Percentiles rank a stretch among this genome's conserved stretches.
These are phyloP conservation scores for Ichneumon xanthorius DNA, from an alignment of 2,888 invertebrate species.

Conservation along the genomic window DNA sequence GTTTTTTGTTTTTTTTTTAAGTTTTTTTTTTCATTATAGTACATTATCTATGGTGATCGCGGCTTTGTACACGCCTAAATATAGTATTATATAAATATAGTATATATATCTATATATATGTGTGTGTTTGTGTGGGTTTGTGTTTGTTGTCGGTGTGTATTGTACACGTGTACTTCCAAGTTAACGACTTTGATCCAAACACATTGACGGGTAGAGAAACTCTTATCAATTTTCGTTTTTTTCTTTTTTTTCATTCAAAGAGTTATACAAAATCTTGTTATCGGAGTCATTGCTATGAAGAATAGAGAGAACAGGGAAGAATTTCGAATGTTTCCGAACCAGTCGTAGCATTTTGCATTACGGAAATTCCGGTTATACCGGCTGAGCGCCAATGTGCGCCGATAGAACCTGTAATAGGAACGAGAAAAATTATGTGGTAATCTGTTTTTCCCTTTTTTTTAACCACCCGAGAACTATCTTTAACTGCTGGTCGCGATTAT, in stretches of 20 bases:
- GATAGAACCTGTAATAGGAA: conserved; percentile 25
- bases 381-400: conserved; percentile 7
- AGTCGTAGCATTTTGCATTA: conserved; percentile 33
- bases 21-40: conserved; percentile 32
- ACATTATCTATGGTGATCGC: conserved; percentile 46
- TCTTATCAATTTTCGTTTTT: background rate
- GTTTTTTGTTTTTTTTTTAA: background rate
- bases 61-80: conserved; percentile 61
- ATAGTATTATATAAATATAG: conserved; percentile 53
- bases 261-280: conserved; percentile 38
- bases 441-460: background rate
- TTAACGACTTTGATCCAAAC: conserved; percentile 25
- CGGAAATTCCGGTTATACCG: conserved; percentile 27
- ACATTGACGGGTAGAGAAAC: conserved; percentile 2
- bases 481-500: conserved; percentile 29
- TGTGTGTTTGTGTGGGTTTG: conserved; percentile 24
- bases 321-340: conserved; percentile 36
- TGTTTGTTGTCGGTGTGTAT: conserved; percentile 41
- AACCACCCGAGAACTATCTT: conserved; percentile 8
- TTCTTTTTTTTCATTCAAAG: background rate
- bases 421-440: conserved; percentile 35
- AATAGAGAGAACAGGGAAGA: background rate
- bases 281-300: background rate
- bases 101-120: conserved; percentile 48
- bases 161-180: conserved; percentile 63